Evolutionary conservation across 1,140 invertebrate genomes (phyloP), one percentile per base, ranked within the genome.

Genomic region (Halesus radiatus): DNA sequence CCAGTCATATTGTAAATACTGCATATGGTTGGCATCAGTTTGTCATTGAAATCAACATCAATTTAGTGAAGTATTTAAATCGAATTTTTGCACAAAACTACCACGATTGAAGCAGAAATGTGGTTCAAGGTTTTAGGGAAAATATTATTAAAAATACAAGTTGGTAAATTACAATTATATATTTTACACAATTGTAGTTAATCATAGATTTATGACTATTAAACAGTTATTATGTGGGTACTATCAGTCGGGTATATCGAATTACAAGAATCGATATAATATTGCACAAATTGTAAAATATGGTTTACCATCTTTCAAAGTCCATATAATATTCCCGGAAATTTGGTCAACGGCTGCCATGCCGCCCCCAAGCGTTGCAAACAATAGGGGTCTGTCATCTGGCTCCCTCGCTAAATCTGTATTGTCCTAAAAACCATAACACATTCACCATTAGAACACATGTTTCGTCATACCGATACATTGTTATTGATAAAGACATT

Each of bases 361-460:
- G 72, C 94, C 93, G 70, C 98, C 98, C 87, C 97, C 96, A 73
- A 99, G 90, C 5, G 97, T 99, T 16, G 97, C 96, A 85, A 98
- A 94, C 80, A 98, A 91, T 74, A 99, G 87, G 66, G 94, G 89
- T 80, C 93, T 89, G 85, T 94, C 92, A 85, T 95, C 94, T 58
- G 88, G 86, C 84, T 94, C 92, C 45, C 92, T 88, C 7, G 93
- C 91, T 81, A 95, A 86, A 83, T 93, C 93, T 23, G 93, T 94
- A 85, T 89, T 91, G 82, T 89, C 90, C 91, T 92, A 85, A 79
- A 82, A 45, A 80, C 3, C 75, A 58, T 53, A 22, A 64, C 20
- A 62, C 18, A 74, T 50, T 45, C 37, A 45, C 37, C 3, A 66
- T 52, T 45, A 50, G 52, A 66, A 16, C 37, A 77, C 66, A 78